These are phyloP conservation scores for Platycheirus albimanus DNA, from an alignment of 2,888 invertebrate genomes.

Conservation along the genomic window DNA sequence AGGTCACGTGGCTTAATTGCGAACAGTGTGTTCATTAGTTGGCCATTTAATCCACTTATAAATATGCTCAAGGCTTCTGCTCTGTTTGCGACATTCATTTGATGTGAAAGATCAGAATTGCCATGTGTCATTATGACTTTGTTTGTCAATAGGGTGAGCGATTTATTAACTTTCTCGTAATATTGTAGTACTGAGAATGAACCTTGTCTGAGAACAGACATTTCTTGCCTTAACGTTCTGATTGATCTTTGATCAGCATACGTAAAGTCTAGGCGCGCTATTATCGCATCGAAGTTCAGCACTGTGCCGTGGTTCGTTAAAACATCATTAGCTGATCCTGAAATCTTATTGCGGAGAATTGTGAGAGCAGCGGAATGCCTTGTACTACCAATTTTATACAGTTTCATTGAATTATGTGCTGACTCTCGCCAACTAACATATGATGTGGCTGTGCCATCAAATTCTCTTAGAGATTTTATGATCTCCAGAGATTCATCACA, in stretches of 20 bases:
- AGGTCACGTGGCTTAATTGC: too few species aligned
- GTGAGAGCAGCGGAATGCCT: constrained; percentile 1
- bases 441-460: too few species aligned
- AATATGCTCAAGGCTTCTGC: too few species aligned
- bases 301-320: constrained; percentile 47
- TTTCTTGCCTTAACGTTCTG: neutral
- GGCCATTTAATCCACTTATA: too few species aligned
- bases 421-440: constrained; percentile 3
- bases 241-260: constrained; percentile 23
- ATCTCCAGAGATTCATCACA: too few species aligned
- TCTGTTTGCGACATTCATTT: too few species aligned
- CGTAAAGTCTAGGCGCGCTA: constrained; percentile 37
- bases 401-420: neutral
- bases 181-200: neutral
- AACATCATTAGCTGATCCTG: neutral
- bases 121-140: neutral
- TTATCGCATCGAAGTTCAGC: constrained; percentile 42
- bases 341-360: neutral
- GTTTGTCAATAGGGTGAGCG: constrained; percentile 11
- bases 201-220: neutral
- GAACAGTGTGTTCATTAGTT: too few species aligned
- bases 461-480: too few species aligned
- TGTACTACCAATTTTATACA: neutral
- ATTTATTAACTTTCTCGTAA: neutral
- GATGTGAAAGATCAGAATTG: neutral